Base-by-base conservation (phyloP, 2,797 vertebrate genomes). In the Steatocranus sp. region DNA sequence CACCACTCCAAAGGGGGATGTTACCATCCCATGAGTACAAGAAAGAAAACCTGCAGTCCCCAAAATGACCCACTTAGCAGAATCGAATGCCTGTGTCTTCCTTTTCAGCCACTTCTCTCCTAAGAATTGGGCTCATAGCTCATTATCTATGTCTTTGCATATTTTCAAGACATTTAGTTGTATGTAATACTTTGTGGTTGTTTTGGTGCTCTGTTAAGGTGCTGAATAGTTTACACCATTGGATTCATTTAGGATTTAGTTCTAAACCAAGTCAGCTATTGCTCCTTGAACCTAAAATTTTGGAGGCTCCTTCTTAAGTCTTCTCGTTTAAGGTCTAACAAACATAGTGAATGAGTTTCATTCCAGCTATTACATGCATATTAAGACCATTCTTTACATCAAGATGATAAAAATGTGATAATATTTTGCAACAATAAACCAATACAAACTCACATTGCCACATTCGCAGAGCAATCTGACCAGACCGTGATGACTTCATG, bases 401-500 rank as follows among this genome's bases (percentile, higher is more conserved):
- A 25, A 34, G 6, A 18, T 23, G 43, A 68, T 43, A 43, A 78
- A 49, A 77, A 49, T 14, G 12, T 1, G 3, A 18, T n/a, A 17
- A 48, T 32, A 34, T 8, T 78, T 66, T 2, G 6, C 23, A 78
- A 75, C 63, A 84, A 83, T 30, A 73, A 51, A 82, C 68, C 63
- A 68, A 80, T 77, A 86, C 70, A 86, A 50, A 38, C 25, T 79
- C 78, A 76, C 83, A 81, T 81, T 70, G 79, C 79, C 74, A 81
- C 30, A 86, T 81, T 86, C 48, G 27, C 79, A 63, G 76, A 82
- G 85, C 85, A 86, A 87, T 87, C 82, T 79, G 73, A 81, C 87
- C 73, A 82, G 74, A 76, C 75, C 30, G 27, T 41, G 83, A 89
- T 94, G 94, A 95, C 93, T 93, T 92, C 86, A 89, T 92, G 78